Percentiles rank a stretch among this genome's conserved stretches.
These are phyloP conservation scores for Eriocheir sinensis DNA, from an alignment of 1,140 invertebrate species.

Conservation along the genomic window DNA sequence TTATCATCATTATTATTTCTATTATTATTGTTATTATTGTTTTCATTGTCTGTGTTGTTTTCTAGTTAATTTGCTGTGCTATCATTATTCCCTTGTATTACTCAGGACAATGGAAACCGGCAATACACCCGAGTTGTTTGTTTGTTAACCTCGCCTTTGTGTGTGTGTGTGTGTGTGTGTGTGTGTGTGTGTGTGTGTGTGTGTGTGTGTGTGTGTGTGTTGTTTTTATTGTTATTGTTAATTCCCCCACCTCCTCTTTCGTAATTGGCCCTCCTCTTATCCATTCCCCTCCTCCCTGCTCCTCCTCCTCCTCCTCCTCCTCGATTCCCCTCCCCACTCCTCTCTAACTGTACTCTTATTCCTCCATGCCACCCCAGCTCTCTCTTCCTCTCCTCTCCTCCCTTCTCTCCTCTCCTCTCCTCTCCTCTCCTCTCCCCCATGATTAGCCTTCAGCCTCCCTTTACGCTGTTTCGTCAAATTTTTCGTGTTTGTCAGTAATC, in stretches of 20 bases:
- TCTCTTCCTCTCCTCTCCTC: constrained; percentile 34
- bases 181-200: not conserved
- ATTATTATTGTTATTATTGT: not conserved
- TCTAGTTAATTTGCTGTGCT: too few species aligned
- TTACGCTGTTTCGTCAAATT: constrained; percentile 33
- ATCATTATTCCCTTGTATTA: not conserved
- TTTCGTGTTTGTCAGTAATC: constrained; percentile 36
- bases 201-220: not conserved
- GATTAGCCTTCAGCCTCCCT: constrained; percentile 37
- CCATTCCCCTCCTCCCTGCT: not conserved
- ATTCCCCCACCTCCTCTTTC: not conserved
- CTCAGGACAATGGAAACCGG: not conserved
- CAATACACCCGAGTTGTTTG: too few species aligned
- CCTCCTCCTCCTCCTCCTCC: not conserved
- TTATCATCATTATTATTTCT: not conserved
- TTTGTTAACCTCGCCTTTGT: not conserved
- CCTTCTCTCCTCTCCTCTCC: too few species aligned
- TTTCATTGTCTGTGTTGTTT: too few species aligned
- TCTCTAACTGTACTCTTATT: not conserved
- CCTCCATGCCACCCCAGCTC: not conserved
- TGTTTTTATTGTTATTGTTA: not conserved
- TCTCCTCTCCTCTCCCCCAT: not conserved
- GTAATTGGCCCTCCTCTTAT: not conserved
- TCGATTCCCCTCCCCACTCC: not conserved
- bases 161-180: not conserved